A percentile compares a stretch with the other conserved stretches of the same genome.
Conservation (phyloP, 2,888 invertebrate genomes). For the Hipparchia sbordonii region DNA sequence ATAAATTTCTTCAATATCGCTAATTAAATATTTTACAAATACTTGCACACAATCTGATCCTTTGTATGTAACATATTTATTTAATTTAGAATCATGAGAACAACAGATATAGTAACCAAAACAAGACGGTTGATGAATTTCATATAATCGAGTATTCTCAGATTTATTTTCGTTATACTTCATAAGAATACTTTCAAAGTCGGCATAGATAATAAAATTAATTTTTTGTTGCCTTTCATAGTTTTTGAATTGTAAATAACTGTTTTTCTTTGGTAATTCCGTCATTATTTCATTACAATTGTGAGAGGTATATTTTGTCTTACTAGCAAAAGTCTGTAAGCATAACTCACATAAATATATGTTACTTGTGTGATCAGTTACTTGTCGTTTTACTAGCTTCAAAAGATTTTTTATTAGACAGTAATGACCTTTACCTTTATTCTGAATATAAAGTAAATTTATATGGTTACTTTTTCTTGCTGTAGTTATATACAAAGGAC, state of each 20-base stretch:
- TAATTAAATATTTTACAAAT: slow-evolving; percentile 31
- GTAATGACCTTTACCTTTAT: background rate
- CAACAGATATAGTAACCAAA: too few species aligned
- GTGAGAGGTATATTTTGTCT: slow-evolving; percentile 30
- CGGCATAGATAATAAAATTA: too few species aligned
- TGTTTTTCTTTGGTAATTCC: slow-evolving; percentile 27
- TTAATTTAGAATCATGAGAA: too few species aligned
- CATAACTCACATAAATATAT: slow-evolving; percentile 37
- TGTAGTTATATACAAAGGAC: background rate
- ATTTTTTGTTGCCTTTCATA: too few species aligned
- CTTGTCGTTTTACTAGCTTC: too few species aligned
- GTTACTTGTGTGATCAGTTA: too few species aligned
- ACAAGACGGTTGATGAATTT: too few species aligned
- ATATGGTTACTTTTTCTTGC: background rate
- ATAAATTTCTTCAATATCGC: slow-evolving; percentile 14
- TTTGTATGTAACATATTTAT: slow-evolving; percentile 15
- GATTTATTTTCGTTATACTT: too few species aligned
- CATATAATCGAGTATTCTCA: too few species aligned
- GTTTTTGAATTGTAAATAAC: slow-evolving; percentile 26
- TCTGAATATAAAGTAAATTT: slow-evolving; percentile 19
- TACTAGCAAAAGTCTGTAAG: slow-evolving; percentile 35
- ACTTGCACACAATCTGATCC: slow-evolving; percentile 29
- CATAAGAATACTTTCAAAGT: too few species aligned
- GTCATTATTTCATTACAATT: slow-evolving; percentile 26
- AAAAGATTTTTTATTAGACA: too few species aligned